A percentile compares a stretch with the other conserved stretches of the same genome.
Evolutionary conservation across 2,113 vertebrate genomes (phyloP).

Genomic region (Coregonus clupeaformis): DNA sequence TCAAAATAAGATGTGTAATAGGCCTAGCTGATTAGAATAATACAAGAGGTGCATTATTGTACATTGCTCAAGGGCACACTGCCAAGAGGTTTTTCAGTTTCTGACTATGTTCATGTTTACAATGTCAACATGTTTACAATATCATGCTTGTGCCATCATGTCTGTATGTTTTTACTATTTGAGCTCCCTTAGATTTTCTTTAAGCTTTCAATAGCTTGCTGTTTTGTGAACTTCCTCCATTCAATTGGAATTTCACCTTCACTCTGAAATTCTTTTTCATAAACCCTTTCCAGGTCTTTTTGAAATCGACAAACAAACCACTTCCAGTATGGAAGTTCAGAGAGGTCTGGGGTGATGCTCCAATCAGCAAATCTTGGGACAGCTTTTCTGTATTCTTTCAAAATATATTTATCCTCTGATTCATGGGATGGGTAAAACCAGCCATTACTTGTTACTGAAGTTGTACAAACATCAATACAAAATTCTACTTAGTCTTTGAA

Average conservation of each 20-base stretch:
- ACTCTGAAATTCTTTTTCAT: slow-evolving; percentile 13
- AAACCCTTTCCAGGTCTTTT: slow-evolving; percentile 50
- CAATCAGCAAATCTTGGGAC: slow-evolving; percentile 49
- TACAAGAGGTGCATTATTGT: no score
- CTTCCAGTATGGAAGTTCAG: slow-evolving; percentile 71
- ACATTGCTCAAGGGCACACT: no score
- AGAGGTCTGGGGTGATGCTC: slow-evolving; percentile 65
- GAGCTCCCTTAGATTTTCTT: slow-evolving; percentile 22
- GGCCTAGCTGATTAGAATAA: no score
- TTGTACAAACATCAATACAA: slow-evolving; percentile 38
- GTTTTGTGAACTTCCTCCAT: slow-evolving; percentile 19
- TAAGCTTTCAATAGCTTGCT: slow-evolving; percentile 40
- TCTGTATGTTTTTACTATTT: neutral
- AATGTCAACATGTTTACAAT: neutral
- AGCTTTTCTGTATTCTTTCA: slow-evolving; percentile 55
- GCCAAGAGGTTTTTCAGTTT: no score
- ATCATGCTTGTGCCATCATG: neutral
- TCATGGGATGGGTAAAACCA: accelerated
- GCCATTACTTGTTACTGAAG: slow-evolving; percentile 22
- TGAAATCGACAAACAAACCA: slow-evolving; percentile 76
- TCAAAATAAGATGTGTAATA: no score
- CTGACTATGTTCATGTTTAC: neutral
- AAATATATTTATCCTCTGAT: accelerated
- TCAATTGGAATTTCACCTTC: neutral
- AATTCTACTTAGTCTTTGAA: neutral